Percentiles rank a stretch among this genome's conserved stretches.
phyloP scores from a whole-genome alignment of 2,797 vertebrate species.

The Microctenopoma lineatum region DNA sequence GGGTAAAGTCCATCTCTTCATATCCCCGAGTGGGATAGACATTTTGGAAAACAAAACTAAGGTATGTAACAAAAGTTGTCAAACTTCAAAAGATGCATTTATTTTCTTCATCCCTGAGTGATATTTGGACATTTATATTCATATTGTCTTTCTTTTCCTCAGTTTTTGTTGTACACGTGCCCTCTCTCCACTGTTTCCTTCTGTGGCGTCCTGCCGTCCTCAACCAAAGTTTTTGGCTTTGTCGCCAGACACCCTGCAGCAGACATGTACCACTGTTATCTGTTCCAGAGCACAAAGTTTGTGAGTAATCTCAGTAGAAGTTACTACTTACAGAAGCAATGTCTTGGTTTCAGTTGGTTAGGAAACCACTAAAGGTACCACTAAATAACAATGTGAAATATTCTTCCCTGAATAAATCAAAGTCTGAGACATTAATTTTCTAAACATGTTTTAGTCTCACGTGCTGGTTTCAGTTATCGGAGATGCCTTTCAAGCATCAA shows the following conservation, averaged over 20 bases:
- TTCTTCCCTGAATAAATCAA: background rate
- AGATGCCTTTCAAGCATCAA: constrained; percentile 71
- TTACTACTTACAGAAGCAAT: background rate
- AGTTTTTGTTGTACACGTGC: constrained; percentile 83
- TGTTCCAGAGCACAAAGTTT: constrained; percentile 82
- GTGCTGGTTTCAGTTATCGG: constrained; percentile 82
- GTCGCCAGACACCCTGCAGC: constrained; percentile 78
- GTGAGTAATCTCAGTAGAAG: constrained; percentile 65
- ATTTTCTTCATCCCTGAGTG: background rate
- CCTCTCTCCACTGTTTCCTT: constrained; percentile 78
- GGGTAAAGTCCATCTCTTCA: constrained; percentile 78
- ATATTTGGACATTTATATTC: background rate
- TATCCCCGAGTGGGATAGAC: constrained; percentile 78
- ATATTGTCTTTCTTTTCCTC: constrained; percentile 15
- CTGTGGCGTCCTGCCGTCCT: constrained; percentile 76
- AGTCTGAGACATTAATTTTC: background rate
- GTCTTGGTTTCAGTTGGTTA: background rate
- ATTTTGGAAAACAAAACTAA: constrained; percentile 84
- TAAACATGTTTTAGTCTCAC: constrained; percentile 67
- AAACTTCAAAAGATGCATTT: background rate
- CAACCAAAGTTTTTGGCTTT: constrained; percentile 81
- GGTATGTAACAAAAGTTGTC: constrained; percentile 49
- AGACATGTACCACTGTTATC: constrained; percentile 79
- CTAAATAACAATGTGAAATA: background rate
- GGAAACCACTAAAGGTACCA: background rate